phyloP scores from a whole-genome alignment of 2,797 vertebrate genomes.

The Gorsachius magnificus region DNA sequence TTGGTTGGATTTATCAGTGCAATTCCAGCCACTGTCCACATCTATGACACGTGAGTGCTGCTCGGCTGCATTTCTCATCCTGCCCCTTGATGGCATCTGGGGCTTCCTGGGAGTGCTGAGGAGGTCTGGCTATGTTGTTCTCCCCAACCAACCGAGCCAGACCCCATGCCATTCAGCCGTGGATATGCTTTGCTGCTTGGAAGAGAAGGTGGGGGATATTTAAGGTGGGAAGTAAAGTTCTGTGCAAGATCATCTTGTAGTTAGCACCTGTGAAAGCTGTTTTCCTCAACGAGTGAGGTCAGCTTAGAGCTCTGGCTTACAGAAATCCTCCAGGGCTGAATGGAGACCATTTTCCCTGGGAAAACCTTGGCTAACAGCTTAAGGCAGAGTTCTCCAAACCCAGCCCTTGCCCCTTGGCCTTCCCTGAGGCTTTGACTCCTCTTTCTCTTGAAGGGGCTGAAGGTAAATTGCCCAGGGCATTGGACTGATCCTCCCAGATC shows the following conservation, averaged over 20 bases:
- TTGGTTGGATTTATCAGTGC: conserved; percentile 98
- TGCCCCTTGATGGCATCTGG: neutral
- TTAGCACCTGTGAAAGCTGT: neutral
- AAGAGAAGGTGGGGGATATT: neutral
- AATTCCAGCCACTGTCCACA: conserved; percentile 92
- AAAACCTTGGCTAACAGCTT: neutral
- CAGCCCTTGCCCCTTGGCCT: neutral
- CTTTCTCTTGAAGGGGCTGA: neutral
- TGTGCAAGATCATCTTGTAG: neutral
- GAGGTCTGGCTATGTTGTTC: rapidly evolving
- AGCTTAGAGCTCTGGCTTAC: neutral
- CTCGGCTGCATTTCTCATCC: neutral
- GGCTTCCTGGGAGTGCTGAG: neutral
- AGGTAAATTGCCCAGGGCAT: neutral
- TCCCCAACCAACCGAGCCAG: neutral
- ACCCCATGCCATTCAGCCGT: rapidly evolving
- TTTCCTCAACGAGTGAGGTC: neutral
- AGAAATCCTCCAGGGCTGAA: neutral
- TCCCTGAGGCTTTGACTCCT: neutral
- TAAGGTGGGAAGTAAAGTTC: neutral
- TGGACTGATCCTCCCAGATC: neutral
- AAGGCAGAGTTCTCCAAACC: neutral
- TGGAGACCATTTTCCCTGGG: neutral
- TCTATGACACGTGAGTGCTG: conserved; percentile 90
- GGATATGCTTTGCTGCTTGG: neutral